Evolutionary conservation across 2,797 vertebrate genomes (phyloP).

Genomic region (Lepus townsendii): DNA sequence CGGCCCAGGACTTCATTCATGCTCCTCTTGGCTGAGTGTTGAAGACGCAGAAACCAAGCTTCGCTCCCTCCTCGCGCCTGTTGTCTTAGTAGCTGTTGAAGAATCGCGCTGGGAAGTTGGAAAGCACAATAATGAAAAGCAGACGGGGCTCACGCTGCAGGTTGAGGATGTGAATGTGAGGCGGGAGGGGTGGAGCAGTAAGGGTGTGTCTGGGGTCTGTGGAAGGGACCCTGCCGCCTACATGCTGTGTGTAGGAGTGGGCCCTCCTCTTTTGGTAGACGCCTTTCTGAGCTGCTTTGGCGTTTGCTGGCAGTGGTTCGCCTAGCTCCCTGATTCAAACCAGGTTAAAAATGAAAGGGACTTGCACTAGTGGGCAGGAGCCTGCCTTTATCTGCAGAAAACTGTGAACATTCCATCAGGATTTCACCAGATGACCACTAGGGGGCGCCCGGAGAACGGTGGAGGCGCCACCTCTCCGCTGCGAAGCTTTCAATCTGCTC

Average conservation of each 20-base stretch:
- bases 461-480: rapidly evolving
- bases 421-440: conserved; percentile 67
- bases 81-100: conserved; percentile 75
- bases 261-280: neutral
- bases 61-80: conserved; percentile 62
- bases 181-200: conserved; percentile 13
- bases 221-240: neutral
- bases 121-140: conserved; percentile 73
- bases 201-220: conserved; percentile 61
- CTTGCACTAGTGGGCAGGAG: conserved; percentile 59
- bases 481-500: neutral
- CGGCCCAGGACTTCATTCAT: conserved; percentile 70
- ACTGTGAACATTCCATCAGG: conserved; percentile 54
- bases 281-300: neutral
- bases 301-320: neutral
- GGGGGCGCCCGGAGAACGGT: conserved; percentile 83
- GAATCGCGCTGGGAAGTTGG: conserved; percentile 72
- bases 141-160: conserved; percentile 69
- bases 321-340: conserved; percentile 13
- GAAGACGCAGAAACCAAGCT: conserved; percentile 73
- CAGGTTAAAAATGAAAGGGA: neutral
- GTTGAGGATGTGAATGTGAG: conserved; percentile 61
- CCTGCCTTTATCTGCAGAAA: conserved; percentile 70
- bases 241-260: neutral
- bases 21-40: conserved; percentile 69